Conservation (phyloP, 2,113 vertebrate species). For the Notothenia coriiceps region DNA sequence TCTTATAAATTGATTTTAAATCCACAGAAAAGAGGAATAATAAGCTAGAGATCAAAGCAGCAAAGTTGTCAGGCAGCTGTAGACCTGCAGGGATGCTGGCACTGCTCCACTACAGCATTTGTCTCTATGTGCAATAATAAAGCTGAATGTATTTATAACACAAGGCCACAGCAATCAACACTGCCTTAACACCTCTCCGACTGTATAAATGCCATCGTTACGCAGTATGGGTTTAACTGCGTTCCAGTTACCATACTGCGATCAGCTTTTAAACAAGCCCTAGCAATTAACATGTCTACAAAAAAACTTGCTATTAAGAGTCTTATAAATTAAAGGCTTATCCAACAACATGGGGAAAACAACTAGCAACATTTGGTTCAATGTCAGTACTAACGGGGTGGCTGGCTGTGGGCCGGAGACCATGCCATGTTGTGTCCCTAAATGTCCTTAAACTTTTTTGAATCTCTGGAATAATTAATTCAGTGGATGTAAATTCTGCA, state of each 20-base stretch:
- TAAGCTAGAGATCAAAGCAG: slow-evolving; percentile 4
- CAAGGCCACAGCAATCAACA: slow-evolving; percentile 35
- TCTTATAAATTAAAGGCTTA: slow-evolving; percentile 53
- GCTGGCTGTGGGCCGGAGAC: slow-evolving; percentile 25
- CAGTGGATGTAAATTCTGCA: slow-evolving; percentile 40
- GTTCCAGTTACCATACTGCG: slow-evolving; percentile 47
- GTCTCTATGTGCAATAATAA: slow-evolving; percentile 29
- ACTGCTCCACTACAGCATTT: slow-evolving; percentile 5
- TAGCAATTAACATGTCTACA: slow-evolving; percentile 59
- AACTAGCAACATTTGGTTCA: slow-evolving; percentile 40
- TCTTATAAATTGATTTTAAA: slow-evolving; percentile 17
- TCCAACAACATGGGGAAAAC: slow-evolving; percentile 55
- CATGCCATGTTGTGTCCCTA: slow-evolving; percentile 20
- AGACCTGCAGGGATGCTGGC: slow-evolving; percentile 41
- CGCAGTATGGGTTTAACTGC: slow-evolving; percentile 40
- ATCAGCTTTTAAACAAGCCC: slow-evolving; percentile 54
- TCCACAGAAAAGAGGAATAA: slow-evolving; percentile 21
- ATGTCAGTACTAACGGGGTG: slow-evolving; percentile 26
- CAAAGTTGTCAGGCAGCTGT: slow-evolving; percentile 22
- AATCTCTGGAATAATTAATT: slow-evolving; percentile 36
- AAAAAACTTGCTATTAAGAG: slow-evolving; percentile 59
- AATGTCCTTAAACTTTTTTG: slow-evolving; percentile 50
- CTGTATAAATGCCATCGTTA: slow-evolving; percentile 50
- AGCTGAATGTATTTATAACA: slow-evolving; percentile 44
- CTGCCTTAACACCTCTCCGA: slow-evolving; percentile 51